Evolutionary conservation across 2,888 invertebrate species (phyloP).

Genomic region (Hedychridium roseum): DNA sequence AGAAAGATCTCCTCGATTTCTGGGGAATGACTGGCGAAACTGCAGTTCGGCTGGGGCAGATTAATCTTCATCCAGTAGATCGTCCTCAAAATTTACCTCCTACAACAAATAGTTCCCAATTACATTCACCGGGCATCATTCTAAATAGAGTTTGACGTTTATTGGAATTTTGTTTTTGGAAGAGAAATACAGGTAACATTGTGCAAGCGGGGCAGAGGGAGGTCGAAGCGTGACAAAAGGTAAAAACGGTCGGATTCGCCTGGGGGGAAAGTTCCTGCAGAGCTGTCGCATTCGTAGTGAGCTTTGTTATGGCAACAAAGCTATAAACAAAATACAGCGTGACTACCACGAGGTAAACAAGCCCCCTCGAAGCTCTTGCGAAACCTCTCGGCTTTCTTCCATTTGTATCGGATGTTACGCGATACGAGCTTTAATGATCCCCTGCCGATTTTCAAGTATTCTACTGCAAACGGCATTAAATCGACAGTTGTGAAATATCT

Average conservation of each 20-base stretch:
- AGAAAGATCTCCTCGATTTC: conserved; percentile 21
- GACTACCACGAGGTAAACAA: conserved; percentile 52
- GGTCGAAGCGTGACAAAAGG: conserved; percentile 31
- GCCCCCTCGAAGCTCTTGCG: conserved; percentile 30
- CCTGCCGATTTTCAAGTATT: conserved; percentile 35
- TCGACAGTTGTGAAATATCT: too few relatives aligned
- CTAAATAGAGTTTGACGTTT: not conserved
- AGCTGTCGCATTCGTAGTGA: conserved; percentile 25
- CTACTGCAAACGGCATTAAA: too few relatives aligned
- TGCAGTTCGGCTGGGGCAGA: conserved; percentile 18
- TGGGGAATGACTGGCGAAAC: conserved; percentile 35
- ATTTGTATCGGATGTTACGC: conserved; percentile 47
- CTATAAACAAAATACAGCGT: conserved; percentile 57
- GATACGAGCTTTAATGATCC: conserved; percentile 37
- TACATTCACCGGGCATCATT: not conserved
- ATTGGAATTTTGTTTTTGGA: not conserved
- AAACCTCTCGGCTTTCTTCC: conserved; percentile 25
- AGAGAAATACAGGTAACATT: not conserved
- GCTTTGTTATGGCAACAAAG: conserved; percentile 58
- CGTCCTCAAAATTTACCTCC: conserved; percentile 80
- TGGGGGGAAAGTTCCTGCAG: conserved; percentile 7
- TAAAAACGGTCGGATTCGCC: conserved; percentile 16
- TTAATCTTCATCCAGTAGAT: conserved; percentile 71
- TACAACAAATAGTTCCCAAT: conserved; percentile 49
- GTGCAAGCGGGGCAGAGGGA: conserved; percentile 4